Evolutionary conservation across 2,797 vertebrate genomes (phyloP).

Genomic region (Ctenosaura bakeri): DNA sequence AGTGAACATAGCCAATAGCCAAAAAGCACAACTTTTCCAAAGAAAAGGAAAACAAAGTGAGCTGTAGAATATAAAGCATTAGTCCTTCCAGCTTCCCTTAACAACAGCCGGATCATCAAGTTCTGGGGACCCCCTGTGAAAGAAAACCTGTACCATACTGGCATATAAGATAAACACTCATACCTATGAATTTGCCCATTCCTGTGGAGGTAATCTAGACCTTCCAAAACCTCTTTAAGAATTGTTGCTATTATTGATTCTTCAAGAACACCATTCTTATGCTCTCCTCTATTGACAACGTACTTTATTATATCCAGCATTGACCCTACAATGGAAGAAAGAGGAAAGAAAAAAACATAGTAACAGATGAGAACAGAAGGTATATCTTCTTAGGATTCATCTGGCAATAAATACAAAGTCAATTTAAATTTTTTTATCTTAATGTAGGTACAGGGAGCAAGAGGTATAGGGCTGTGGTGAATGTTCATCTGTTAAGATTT

Average conservation of each 20-base stretch:
- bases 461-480: background rate
- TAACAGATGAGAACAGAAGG: background rate
- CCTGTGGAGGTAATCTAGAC: constrained; percentile 96
- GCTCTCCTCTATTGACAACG: constrained; percentile 91
- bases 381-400: background rate
- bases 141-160: background rate
- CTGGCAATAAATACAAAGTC: background rate
- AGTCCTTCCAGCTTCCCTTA: background rate
- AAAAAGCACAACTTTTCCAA: background rate
- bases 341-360: constrained; percentile 36
- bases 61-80: background rate
- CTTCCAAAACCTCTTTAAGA: constrained; percentile 97
- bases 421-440: background rate
- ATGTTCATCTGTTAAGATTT: background rate
- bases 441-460: background rate
- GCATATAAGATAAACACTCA: constrained; percentile 1
- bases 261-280: constrained; percentile 91
- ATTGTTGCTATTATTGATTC: constrained; percentile 98
- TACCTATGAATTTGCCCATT: constrained; percentile 99
- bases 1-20: too few species aligned
- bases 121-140: constrained; percentile 9
- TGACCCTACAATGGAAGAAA: constrained; percentile 85
- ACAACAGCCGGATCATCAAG: background rate
- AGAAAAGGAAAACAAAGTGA: background rate
- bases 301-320: constrained; percentile 99